Conservation (phyloP, 2,888 invertebrate genomes). For the Limnephilus rhombicus region DNA sequence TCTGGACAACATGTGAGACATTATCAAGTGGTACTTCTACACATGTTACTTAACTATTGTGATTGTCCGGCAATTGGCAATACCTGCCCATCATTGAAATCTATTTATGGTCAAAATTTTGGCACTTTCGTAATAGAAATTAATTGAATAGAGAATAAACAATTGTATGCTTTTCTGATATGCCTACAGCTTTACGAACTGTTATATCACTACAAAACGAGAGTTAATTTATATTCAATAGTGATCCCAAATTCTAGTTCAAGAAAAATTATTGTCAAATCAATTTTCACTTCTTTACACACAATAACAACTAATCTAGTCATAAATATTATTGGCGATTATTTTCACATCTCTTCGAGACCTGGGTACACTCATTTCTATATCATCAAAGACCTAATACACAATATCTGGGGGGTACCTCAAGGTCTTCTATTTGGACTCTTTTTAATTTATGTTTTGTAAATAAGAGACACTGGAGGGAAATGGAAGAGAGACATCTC, state of each 20-base stretch:
- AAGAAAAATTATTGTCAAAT: background rate
- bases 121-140: background rate
- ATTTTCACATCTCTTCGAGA: background rate
- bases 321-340: background rate
- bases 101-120: background rate
- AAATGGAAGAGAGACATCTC: background rate
- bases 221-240: background rate
- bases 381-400: background rate
- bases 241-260: background rate
- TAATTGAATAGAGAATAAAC: background rate
- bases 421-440: background rate
- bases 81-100: background rate
- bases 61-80: background rate
- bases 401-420: background rate
- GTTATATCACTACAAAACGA: background rate
- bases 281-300: background rate
- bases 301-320: background rate
- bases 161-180: background rate
- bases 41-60: background rate
- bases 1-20: too few species aligned
- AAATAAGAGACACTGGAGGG: background rate
- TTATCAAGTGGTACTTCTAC: background rate
- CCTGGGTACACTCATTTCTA: background rate
- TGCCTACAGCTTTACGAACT: background rate
- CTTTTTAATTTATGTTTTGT: background rate